A percentile compares a stretch with the other conserved stretches of the same genome.
Conservation (phyloP, 2,888 invertebrate species). For the Mallateleia sp. region DNA sequence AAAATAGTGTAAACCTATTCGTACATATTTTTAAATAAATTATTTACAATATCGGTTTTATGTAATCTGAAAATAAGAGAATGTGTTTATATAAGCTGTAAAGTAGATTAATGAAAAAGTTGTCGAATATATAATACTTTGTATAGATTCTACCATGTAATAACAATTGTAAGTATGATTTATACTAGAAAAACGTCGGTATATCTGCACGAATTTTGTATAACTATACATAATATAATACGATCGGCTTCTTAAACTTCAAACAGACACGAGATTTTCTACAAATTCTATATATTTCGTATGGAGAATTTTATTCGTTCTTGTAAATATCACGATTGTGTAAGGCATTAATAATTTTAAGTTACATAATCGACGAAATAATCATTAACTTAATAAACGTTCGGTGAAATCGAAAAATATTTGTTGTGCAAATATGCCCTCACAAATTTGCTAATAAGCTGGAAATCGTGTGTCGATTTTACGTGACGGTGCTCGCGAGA, state of each 20-base stretch:
- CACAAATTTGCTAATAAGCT: slow-evolving; percentile 42
- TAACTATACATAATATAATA: background rate
- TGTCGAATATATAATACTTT: no score
- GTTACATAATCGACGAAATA: slow-evolving; percentile 37
- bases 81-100: no score
- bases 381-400: slow-evolving; percentile 51
- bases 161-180: no score
- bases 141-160: no score
- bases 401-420: slow-evolving; percentile 50
- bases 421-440: slow-evolving; percentile 26
- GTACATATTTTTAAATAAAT: no score
- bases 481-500: background rate
- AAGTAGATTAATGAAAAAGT: no score
- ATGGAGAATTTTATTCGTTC: slow-evolving; percentile 14
- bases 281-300: slow-evolving; percentile 23
- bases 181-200: no score
- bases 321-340: slow-evolving; percentile 35
- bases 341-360: slow-evolving; percentile 35
- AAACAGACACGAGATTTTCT: slow-evolving; percentile 25
- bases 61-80: no score
- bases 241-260: background rate
- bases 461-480: slow-evolving; percentile 19
- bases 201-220: background rate
- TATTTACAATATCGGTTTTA: no score
- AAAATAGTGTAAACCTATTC: no score